Base-by-base conservation (phyloP, 2,113 vertebrate genomes). In the Amphiprion ocellaris region DNA sequence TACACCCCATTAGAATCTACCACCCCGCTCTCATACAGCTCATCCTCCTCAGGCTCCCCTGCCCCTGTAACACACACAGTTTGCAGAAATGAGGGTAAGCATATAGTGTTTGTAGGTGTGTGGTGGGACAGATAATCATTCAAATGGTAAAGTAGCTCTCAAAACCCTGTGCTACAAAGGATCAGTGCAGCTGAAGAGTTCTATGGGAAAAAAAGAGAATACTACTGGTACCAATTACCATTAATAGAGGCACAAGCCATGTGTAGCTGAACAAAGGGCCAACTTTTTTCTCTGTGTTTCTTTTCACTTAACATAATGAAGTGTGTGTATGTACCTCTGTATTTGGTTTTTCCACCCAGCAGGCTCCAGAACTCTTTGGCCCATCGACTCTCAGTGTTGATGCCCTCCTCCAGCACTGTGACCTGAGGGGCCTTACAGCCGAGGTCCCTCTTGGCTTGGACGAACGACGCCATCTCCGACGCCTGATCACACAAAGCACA, bases 291-390 rank as follows among this genome's bases (percentile, higher is more conserved):
- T 53, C 52, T 10, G n/a, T 21, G 10, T 53, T n/a, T 11, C 21
- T 23, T 21, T 53, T 26, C 16, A 52, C 28, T 33, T 1, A 30
- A n/a, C 23, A 50, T 58, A 9, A 39, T 10, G 56, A 28, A 47
- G 47, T 56, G 24, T 47, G 15, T 59, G 16, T 62, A 4, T 12
- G 21, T 76, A 96, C 95, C 95, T 94, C 84, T 92, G 77, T 96
- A 96, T 47, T 88, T 69, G 10, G 82, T 80, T 39, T 94, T 92
- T 70, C 95, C 95, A 58, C 94, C 94, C 49, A 96, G 90, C 44
- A 96, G 90, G 52, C 77, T 93, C 95, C 95, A 96, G 92, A 96
- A 96, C 73, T 95, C 94, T 69, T 92, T 94, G 89, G 93, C 94
- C 60, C 90, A 92, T 81, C 88, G 91, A 88, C 66, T 94, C 26